Base-by-base conservation (phyloP, 2,888 invertebrate genomes). In the Dilophus febrilis region DNA sequence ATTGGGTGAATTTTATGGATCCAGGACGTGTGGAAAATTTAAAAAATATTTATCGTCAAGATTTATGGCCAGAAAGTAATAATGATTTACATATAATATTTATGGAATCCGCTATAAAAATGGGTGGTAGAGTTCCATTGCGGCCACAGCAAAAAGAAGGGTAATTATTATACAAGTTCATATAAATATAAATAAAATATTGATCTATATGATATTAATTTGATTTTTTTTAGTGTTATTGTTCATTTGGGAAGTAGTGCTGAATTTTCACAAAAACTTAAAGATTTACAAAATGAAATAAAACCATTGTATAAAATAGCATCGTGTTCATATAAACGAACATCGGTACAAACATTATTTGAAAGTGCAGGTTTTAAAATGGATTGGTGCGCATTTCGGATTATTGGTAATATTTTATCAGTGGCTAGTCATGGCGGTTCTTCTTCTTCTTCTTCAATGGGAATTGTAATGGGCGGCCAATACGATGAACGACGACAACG, bases 321-420 rank as follows among this genome's bases (percentile, higher is more conserved):
- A 1, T 74, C 78, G 14, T 91, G 90, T 52, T 86, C 86, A 0
- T 87, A 81, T 56, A 90, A 88, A 56, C 68, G 83, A 42, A 88
- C 87, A 0, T 81, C 84, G 0, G 84, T 85, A 1, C 88, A 91
- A 56, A 70, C 81, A 49, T 68, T 78, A 42, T 90, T 91, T 57
- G 68, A 86, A 45, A 77, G 79, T 44, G 77, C 77, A 8, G 78
- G 77, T 1, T 77, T 88, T 51, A 72, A 77, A 27, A 59, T 90
- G 13, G 90, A 91, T 57, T 91, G 90, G 90, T 91, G 90, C 53
- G 77, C 78, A 38, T 90, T 90, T 57, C 72, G 77, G 59, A 65
- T 90, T 69, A 82, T 86, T 54, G 62, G 68, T 6, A 49, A 53
- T 7, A 59, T 58, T 26, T 52, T 17, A 43, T 3, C 19, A n/a